Evolutionary conservation across 2,888 invertebrate species (phyloP), one percentile per base, ranked within the genome.

Genomic region (Netelia fuscicornis): DNA sequence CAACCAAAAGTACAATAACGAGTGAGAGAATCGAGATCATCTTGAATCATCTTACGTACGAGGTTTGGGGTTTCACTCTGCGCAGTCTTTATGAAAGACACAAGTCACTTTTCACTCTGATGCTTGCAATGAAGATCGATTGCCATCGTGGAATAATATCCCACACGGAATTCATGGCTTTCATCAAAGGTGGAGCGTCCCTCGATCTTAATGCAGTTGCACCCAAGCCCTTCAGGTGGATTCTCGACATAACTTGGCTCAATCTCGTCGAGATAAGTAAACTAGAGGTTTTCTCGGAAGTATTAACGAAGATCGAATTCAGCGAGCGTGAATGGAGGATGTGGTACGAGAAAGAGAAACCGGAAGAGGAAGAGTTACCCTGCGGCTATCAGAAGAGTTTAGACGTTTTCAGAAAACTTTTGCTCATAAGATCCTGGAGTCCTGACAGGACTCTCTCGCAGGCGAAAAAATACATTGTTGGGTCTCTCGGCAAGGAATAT

Each of bases 101-200:
- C 93, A 98, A 99, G 93, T 96, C 98, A 67, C 94, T 99, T 11
- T 99, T 98, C 91, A 98, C 99, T 0, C 94, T 99, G 42, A 97
- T 99, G 96, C 95, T 99, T 93, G 98, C 98, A 0, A 97, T 99
- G 95, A 99, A 99, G 94, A 98, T 99, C 87, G 98, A 99, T 93
- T 96, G 98, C 87, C 97, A 98, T 88, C 96, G 96, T 64, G 96
- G 96, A 0, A 94, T 96, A 56, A 97, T 99, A 86, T 97, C 97
- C 0, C 98, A 98, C 89, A 97, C 97, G 65, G 99, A 99, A 94
- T 99, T 99, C 93, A 97, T 98, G 96, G 97, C 97, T 0, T 98
- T 99, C 89, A 98, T 99, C 81, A 99, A 99, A 94, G 99, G 98
- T 52, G 99, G 99, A 0, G 99, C 99, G 10, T 98, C 98, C 0